A percentile compares a stretch with the other conserved stretches of the same genome.
phyloP scores from a whole-genome alignment of 2,888 invertebrate genomes.

The Drosophila testacea region DNA sequence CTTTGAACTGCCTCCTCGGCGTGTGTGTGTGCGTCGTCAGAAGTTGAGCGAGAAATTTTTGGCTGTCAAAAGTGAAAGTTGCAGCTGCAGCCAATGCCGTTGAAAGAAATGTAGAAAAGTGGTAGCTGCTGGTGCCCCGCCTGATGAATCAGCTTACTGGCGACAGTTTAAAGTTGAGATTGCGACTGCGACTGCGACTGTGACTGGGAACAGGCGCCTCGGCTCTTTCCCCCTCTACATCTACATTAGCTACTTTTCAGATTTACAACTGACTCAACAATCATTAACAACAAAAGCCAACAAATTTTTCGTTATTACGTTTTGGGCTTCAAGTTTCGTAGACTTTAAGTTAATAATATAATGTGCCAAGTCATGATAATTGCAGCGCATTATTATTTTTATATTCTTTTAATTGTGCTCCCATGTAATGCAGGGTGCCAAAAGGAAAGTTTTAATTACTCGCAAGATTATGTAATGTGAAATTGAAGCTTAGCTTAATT shows the following conservation, averaged over 20 bases:
- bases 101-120: conserved; percentile 74
- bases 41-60: conserved; percentile 80
- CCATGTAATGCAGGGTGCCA: conserved; percentile 11
- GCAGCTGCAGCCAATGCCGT: conserved; percentile 71
- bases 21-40: conserved; percentile 57
- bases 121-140: conserved; percentile 50
- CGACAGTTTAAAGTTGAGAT: conserved; percentile 65
- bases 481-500: conserved; percentile 1
- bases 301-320: conserved; percentile 54
- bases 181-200: conserved; percentile 42
- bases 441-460: conserved; percentile 25
- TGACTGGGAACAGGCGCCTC: conserved; percentile 34
- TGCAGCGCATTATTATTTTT: conserved; percentile 33
- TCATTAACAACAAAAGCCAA: conserved; percentile 33
- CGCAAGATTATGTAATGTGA: conserved; percentile 21
- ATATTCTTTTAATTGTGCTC: conserved; percentile 2
- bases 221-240: conserved; percentile 1
- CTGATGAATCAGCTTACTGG: conserved; percentile 64
- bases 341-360: conserved; percentile 14
- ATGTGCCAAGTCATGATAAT: conserved; percentile 23
- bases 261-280: conserved; percentile 35
- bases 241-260: conserved; percentile 27
- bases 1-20: conserved; percentile 52
- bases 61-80: conserved; percentile 82
- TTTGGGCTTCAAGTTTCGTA: conserved; percentile 28